Base-by-base conservation (phyloP, 2,888 invertebrate species). In the Acanthoscelides obtectus region DNA sequence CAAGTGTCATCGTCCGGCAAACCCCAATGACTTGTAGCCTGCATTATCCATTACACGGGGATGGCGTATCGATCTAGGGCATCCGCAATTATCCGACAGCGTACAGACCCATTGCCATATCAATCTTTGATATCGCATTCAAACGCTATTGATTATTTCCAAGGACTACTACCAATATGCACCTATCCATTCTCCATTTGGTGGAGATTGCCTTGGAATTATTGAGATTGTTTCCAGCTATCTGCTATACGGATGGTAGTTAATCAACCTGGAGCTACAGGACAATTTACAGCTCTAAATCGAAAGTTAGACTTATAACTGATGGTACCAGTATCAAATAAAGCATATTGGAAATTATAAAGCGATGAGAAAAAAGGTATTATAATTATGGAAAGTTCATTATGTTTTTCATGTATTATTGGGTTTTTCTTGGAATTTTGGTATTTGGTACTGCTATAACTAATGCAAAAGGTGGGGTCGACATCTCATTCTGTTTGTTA, bases 191-290 rank as follows among this genome's bases (percentile, higher is more conserved):
- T 67, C 22, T 67, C 22, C 20, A 22, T 67, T 20, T n/a, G 67
- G 67, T 22, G 67, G 22, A 8, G 68, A 68, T 21, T 68, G 68
- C 20, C 6, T 68, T 45, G 27, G 22, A 68, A 45, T 45, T 45
- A 45, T 45, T 45, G 5, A 45, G 45, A 1, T 17, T 12, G 12
- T 45, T 45, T 45, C 25, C 3, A 6, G 25, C 25, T 5, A 25
- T 25, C 45, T 45, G 45, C 45, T 1, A 45, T 45, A 6, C 5
- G 6, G 17, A 1, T 45, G 45, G 6, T 45, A 1, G 12, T 45
- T 45, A 17, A 12, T 45, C 1, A 45, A 45, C 45, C 6, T 45
- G 45, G 5, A 4, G 17, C 17, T 45, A 45, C 45, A 12, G n/a
- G n/a, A n/a, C n/a, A n/a, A n/a, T n/a, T n/a, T n/a, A n/a, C n/a